Conservation (phyloP, 2,888 invertebrate genomes). For the Schizotus pectinicornis region DNA sequence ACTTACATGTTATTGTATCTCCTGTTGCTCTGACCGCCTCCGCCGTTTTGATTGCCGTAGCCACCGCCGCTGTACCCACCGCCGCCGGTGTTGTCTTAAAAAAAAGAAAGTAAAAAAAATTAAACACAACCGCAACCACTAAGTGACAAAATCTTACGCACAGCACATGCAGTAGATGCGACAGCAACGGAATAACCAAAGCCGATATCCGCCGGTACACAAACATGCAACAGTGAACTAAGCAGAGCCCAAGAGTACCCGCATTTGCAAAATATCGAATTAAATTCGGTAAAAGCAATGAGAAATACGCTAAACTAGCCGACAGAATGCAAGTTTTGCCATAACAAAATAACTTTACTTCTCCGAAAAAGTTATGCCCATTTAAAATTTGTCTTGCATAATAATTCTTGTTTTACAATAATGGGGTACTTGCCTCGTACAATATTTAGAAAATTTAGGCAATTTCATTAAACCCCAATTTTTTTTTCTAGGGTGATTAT, state of each 20-base stretch:
- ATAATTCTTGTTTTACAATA: too few species aligned
- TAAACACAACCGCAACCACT: not conserved
- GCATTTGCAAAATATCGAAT: not conserved
- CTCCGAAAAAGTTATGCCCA: too few species aligned
- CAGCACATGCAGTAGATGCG: slow-evolving; percentile 7
- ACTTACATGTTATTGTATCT: slow-evolving; percentile 54
- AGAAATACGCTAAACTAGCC: not conserved
- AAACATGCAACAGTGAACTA: slow-evolving; percentile 16
- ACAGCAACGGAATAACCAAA: slow-evolving; percentile 22
- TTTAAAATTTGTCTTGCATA: too few species aligned
- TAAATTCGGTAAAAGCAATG: not conserved
- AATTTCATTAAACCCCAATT: too few species aligned
- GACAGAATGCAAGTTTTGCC: not conserved
- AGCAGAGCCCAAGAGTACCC: slow-evolving; percentile 15
- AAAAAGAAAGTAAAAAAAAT: slow-evolving; percentile 24
- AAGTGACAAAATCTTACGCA: slow-evolving; percentile 13
- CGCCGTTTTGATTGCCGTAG: slow-evolving; percentile 37
- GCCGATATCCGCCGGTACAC: slow-evolving; percentile 25
- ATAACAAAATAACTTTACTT: too few species aligned
- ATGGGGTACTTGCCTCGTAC: too few species aligned
- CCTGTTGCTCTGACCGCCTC: slow-evolving; percentile 57
- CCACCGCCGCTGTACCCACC: slow-evolving; percentile 42
- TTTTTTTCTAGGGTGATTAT: too few species aligned
- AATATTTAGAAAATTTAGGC: too few species aligned
- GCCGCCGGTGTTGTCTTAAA: slow-evolving; percentile 53